Percentiles rank a stretch among this genome's conserved stretches.
phyloP scores from a whole-genome alignment of 2,888 invertebrate species.

The Scaptomyza caliginosa region DNA sequence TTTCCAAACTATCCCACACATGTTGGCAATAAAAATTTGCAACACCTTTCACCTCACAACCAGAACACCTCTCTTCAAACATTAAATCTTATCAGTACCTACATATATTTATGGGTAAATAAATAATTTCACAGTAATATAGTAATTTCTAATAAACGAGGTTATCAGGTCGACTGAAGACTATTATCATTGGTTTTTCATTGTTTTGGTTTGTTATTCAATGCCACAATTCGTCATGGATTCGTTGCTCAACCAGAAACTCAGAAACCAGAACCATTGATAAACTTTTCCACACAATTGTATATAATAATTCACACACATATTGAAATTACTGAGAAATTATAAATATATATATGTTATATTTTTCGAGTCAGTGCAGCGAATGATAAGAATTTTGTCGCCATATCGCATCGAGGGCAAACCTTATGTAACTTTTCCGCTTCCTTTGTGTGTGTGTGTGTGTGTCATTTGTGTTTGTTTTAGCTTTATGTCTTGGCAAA shows the following conservation, averaged over 20 bases:
- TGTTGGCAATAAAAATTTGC: background rate
- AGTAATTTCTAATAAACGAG: slow-evolving; percentile 39
- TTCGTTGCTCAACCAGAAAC: slow-evolving; percentile 24
- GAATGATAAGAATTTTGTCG: slow-evolving; percentile 55
- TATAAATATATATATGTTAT: slow-evolving; percentile 10
- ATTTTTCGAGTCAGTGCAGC: slow-evolving; percentile 16
- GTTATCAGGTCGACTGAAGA: slow-evolving; percentile 52
- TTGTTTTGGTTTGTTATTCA: slow-evolving; percentile 14
- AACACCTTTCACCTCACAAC: background rate
- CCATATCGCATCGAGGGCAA: slow-evolving; percentile 14
- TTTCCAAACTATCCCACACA: too few species aligned
- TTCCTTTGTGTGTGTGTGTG: slow-evolving; percentile 47
- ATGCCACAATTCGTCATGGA: slow-evolving; percentile 24
- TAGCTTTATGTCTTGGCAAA: slow-evolving; percentile 69
- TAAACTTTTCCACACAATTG: slow-evolving; percentile 17
- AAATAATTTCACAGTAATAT: slow-evolving; percentile 10
- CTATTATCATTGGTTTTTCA: background rate
- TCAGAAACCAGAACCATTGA: slow-evolving; percentile 20
- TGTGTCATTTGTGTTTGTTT: slow-evolving; percentile 46
- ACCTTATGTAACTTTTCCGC: slow-evolving; percentile 21
- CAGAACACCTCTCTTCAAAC: slow-evolving; percentile 1
- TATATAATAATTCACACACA: background rate
- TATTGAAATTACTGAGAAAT: slow-evolving; percentile 33
- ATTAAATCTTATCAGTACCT: slow-evolving; percentile 5
- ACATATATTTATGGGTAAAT: background rate